phyloP scores from a whole-genome alignment of 2,797 vertebrate genomes.

The Xiphorhynchus erythropygius region DNA sequence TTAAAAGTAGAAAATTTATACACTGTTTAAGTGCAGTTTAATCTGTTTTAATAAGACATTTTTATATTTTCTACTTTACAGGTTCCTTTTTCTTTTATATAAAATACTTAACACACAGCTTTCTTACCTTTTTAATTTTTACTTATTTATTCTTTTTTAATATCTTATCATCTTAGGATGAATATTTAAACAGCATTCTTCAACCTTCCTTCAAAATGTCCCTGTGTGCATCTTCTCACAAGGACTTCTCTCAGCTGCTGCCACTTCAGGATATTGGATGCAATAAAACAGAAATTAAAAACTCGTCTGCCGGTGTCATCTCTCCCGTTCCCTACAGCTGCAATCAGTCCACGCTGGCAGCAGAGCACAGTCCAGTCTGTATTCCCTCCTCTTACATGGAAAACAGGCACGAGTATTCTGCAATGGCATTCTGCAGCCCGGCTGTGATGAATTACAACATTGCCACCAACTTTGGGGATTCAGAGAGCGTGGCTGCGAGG shows the following conservation, averaged over 20 bases:
- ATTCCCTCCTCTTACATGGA: constrained; percentile 89
- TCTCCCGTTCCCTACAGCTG: constrained; percentile 76
- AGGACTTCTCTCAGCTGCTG: constrained; percentile 78
- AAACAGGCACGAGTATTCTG: constrained; percentile 80
- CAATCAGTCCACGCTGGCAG: constrained; percentile 68
- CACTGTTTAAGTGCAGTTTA: not conserved
- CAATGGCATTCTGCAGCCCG: constrained; percentile 85
- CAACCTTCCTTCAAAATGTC: constrained; percentile 75
- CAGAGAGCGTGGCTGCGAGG: constrained; percentile 73
- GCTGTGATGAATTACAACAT: constrained; percentile 81
- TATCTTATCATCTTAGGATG: constrained; percentile 36
- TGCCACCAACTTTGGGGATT: constrained; percentile 61
- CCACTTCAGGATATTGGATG: constrained; percentile 83
- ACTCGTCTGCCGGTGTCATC: constrained; percentile 71
- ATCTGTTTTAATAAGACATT: not conserved
- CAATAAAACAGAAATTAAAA: constrained; percentile 80
- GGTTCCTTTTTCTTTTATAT: not conserved
- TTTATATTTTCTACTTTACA: not conserved
- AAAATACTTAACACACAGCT: not conserved
- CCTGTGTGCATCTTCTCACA: constrained; percentile 76
- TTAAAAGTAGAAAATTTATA: not conserved
- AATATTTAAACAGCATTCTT: constrained; percentile 55
- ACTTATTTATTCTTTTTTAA: not conserved
- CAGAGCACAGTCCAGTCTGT: constrained; percentile 85
- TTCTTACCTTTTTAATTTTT: not conserved